A percentile compares a stretch with the other conserved stretches of the same genome.
These are phyloP conservation scores for Thryonomys swinderianus DNA, from an alignment of 2,113 vertebrate genomes.

Conservation along the genomic window DNA sequence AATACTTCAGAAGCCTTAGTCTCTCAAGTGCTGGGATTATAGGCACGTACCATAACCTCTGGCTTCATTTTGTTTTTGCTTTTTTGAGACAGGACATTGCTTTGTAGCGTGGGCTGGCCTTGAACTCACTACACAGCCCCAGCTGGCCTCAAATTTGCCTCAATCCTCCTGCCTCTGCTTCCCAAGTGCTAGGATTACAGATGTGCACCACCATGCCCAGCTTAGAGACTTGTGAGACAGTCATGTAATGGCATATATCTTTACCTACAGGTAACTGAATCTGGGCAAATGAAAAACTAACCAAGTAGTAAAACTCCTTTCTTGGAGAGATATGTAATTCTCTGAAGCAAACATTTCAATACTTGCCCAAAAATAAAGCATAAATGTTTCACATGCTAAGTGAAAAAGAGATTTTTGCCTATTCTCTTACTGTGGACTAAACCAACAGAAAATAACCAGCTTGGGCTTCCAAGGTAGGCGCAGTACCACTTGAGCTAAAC, in stretches of 20 bases:
- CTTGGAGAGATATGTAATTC: not conserved
- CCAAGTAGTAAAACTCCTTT: constrained; percentile 29
- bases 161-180: not conserved
- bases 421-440: not conserved
- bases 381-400: not conserved
- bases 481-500: too few species aligned
- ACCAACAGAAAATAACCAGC: not conserved
- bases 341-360: constrained; percentile 11
- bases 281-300: constrained; percentile 36
- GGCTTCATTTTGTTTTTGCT: not conserved
- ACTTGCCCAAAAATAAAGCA: constrained; percentile 5
- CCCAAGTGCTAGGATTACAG: not conserved
- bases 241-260: not conserved
- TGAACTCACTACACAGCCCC: not conserved
- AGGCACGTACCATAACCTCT: not conserved
- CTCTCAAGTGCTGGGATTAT: not conserved
- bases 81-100: not conserved
- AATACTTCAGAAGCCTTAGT: not conserved
- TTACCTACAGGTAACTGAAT: not conserved
- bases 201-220: not conserved
- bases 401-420: not conserved
- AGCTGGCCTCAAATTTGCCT: not conserved
- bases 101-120: not conserved
- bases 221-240: not conserved
- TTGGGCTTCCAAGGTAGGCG: too few species aligned